Base-by-base conservation (phyloP, 2,888 invertebrate species). In the Copidosoma aretas region DNA sequence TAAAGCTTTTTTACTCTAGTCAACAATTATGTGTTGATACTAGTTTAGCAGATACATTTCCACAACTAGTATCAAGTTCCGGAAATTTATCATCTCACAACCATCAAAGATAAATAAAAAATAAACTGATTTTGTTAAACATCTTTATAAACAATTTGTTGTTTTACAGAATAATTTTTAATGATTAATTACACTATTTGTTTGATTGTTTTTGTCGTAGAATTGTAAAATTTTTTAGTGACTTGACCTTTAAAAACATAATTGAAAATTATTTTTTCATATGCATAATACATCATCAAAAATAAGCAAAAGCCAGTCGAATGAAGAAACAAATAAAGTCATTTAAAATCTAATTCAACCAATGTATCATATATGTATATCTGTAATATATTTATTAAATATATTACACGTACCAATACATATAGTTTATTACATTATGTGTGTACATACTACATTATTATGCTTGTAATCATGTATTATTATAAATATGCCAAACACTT, bases 1-100 rank as follows among this genome's bases (percentile, higher is more conserved):
- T 65, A 54, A 65, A 59, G 54, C 41, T 67, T 72, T 66, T 74
- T 75, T 70, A 75, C 75, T 76, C 76, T 75, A 76, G 76, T 76
- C 76, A 76, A 74, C 67, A 71, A 66, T 71, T 56, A 64, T 32
- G 8, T 32, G 32, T 71, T 61, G 62, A 68, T 62, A 56, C 64
- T 39, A 60, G 67, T 51, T 62, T 65, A 62, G 43, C 60, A n/a
- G 22, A 46, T 52, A 52, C 2, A 22, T 52, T 58, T 25, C 22
- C 54, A 71, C 43, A 60, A 58, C 63, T n/a, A 39, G 53, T 66
- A 67, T 51, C 24, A 59, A 57, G 60, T 52, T 56, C 60, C 60
- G 58, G 39, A 32, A n/a, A 19, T 43, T 54, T 59, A 60, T 60
- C 60, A 51, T 5, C 32, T 32, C 32, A 56, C 58, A 56, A 60